phyloP scores from a whole-genome alignment of 2,113 vertebrate genomes.

The Rutilus rutilus region DNA sequence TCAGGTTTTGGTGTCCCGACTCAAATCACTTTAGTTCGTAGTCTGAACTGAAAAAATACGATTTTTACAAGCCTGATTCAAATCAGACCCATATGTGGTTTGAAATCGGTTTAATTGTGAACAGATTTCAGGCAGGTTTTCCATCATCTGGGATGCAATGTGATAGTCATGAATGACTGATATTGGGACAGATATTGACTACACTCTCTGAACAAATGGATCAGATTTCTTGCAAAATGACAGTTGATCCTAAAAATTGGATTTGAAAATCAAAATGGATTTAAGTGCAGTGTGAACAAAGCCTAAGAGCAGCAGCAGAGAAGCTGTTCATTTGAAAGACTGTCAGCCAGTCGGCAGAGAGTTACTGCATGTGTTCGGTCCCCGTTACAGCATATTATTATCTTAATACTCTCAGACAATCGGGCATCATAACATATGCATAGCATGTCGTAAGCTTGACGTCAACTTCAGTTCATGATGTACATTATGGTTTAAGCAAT shows the following conservation, averaged over 20 bases:
- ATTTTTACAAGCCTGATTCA: background rate
- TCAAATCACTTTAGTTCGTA: background rate
- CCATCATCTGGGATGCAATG: background rate
- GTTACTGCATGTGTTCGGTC: constrained; percentile 24
- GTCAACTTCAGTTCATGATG: background rate
- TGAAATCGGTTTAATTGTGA: background rate
- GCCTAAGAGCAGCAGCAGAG: constrained; percentile 5
- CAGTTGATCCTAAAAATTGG: background rate
- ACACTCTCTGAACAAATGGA: background rate
- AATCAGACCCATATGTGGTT: background rate
- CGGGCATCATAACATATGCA: constrained; percentile 27
- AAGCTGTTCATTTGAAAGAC: background rate
- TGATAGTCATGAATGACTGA: background rate
- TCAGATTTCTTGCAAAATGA: background rate
- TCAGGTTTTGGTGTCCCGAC: background rate
- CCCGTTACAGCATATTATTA: constrained; percentile 38
- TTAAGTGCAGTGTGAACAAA: background rate
- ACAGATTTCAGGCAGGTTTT: background rate
- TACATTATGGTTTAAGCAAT: constrained; percentile 21
- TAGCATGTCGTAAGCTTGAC: constrained; percentile 38
- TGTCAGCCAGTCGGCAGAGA: background rate
- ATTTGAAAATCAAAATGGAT: constrained; percentile 2
- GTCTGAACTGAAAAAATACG: background rate
- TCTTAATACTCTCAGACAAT: constrained; percentile 47
- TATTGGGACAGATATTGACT: background rate